Evolutionary conservation across 1,140 invertebrate species (phyloP).

Genomic region (Venustaconcha ellipsiformis): DNA sequence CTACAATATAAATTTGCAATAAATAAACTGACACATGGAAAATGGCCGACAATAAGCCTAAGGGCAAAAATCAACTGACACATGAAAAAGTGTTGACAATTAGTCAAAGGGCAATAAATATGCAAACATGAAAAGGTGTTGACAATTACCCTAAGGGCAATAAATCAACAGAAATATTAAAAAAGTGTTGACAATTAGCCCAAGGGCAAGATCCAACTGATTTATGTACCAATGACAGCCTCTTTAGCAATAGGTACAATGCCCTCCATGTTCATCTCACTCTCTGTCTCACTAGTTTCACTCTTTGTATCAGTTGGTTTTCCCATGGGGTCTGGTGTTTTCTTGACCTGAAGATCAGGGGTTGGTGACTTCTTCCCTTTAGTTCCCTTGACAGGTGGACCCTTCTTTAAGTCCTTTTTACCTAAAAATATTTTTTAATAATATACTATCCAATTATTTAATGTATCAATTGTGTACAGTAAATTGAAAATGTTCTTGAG

Average conservation of each 20-base stretch:
- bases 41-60: too few species aligned
- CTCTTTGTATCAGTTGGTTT: slow-evolving; percentile 34
- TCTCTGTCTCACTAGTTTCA: slow-evolving; percentile 43
- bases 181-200: neutral
- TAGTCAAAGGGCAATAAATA: too few species aligned
- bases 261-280: slow-evolving; percentile 53
- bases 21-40: too few species aligned
- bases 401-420: slow-evolving; percentile 20
- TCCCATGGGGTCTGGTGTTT: slow-evolving; percentile 15
- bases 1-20: too few species aligned
- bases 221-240: slow-evolving; percentile 55
- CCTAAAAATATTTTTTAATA: slow-evolving; percentile 3
- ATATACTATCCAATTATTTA: neutral
- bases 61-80: too few species aligned
- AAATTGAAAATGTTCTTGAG: neutral
- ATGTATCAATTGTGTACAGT: neutral
- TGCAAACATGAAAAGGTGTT: too few species aligned
- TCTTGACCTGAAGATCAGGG: neutral
- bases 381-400: slow-evolving; percentile 10
- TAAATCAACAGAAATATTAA: too few species aligned
- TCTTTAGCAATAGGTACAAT: slow-evolving; percentile 58
- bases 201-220: neutral
- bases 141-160: too few species aligned
- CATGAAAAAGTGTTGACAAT: too few species aligned
- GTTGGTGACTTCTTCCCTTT: slow-evolving; percentile 10